Base-by-base conservation (phyloP, 2,888 invertebrate genomes). In the Salticus scenicus region DNA sequence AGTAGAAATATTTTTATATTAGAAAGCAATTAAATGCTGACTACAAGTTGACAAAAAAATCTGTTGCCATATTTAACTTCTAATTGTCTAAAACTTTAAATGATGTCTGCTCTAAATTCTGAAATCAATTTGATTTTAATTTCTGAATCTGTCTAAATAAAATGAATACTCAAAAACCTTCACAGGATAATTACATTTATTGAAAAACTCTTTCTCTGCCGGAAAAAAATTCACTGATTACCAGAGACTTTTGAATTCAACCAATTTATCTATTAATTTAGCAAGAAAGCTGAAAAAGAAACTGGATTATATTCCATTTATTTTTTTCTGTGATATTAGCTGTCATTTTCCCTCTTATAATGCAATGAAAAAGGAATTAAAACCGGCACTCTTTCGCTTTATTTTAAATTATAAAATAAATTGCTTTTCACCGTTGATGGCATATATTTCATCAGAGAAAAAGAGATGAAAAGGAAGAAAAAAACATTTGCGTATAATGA, bases 291-390 rank as follows among this genome's bases (percentile, higher is more conserved):
- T 5, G 57, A 57, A 57, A 57, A 24, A 57, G 57, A 57, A 5
- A 24, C 17, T 57, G 57, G 20, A 57, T 57, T 24, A 57, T 57
- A 57, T 24, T 24, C 12, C 57, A 2, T 10, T 10, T 7, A 7
- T 37, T 37, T 37, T 57, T 57, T 57, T 57, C 24, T 17, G 17
- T 57, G 57, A 57, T 57, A 57, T 57, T 57, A 57, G 57, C 57
- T 57, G 57, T 57, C 57, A 57, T 57, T 57, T 57, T 24, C 57
- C 24, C 24, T 57, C 57, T 17, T 17, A 57, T 17, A 17, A 17
- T n/a, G 17, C 2, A 47, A 47, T 10, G 47, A 47, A 47, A 17
- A 47, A 14, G 47, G 47, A n/a, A n/a, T 8, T 8, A 4, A 17
- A 57, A 17, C 24, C 1, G 24, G 57, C 4, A 57, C 7, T 47